These are phyloP conservation scores for Amphiprion ocellaris DNA, from an alignment of 2,113 vertebrate species.

Conservation along the genomic window DNA sequence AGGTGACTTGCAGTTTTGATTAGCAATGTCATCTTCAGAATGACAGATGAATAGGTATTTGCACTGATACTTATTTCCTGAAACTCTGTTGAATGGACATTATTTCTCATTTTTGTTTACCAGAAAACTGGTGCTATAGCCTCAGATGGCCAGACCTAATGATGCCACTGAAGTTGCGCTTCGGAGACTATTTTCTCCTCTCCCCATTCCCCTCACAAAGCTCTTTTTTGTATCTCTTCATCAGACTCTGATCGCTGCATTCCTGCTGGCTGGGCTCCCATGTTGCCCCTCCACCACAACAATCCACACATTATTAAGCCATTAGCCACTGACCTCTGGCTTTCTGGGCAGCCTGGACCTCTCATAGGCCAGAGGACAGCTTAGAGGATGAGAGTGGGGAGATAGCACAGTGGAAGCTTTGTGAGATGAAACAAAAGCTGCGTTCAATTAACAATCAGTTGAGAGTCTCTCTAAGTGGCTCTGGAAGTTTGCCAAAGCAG, in stretches of 20 bases:
- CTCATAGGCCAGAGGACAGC: constrained; percentile 34
- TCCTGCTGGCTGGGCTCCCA: constrained; percentile 18
- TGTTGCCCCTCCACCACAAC: constrained; percentile 44
- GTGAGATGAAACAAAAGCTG: constrained; percentile 72
- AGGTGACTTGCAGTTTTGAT: too few relatives aligned
- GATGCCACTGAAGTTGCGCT: background rate
- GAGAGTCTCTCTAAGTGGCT: constrained; percentile 14
- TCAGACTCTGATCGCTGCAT: constrained; percentile 30
- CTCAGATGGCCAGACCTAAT: too few relatives aligned
- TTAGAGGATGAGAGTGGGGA: constrained; percentile 44
- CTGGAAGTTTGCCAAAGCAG: constrained; percentile 36
- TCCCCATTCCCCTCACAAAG: constrained; percentile 60
- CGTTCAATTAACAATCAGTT: constrained; percentile 64
- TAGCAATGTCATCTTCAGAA: too few relatives aligned
- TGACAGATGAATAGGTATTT: too few relatives aligned
- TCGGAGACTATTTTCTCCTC: background rate
- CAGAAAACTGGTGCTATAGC: too few relatives aligned
- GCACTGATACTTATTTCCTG: too few relatives aligned
- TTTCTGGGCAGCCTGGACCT: constrained; percentile 44
- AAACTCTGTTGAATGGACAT: too few relatives aligned
- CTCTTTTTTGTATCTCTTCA: constrained; percentile 50
- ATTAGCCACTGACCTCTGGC: constrained; percentile 72
- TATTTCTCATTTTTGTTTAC: too few relatives aligned
- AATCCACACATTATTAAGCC: constrained; percentile 75
- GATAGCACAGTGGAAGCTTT: constrained; percentile 68